phyloP scores from a whole-genome alignment of 2,888 invertebrate species.

The Mycalesis mineus region DNA sequence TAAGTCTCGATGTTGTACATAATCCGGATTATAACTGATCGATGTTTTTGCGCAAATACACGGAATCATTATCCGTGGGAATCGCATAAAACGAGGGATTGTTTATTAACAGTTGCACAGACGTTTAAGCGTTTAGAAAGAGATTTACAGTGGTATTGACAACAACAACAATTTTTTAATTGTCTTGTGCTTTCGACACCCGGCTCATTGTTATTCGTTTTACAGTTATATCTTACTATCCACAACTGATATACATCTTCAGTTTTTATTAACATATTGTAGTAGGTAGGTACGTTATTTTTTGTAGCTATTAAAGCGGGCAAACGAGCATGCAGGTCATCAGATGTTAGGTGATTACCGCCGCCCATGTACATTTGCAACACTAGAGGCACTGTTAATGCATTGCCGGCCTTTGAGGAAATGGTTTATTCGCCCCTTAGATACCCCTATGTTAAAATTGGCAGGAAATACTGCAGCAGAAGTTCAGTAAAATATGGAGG shows the following conservation, averaged over 20 bases:
- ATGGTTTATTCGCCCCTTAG: too few species aligned
- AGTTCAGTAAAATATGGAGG: too few species aligned
- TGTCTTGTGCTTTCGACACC: background rate
- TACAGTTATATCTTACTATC: background rate
- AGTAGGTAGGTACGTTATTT: too few species aligned
- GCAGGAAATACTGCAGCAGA: too few species aligned
- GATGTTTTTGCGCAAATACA: background rate
- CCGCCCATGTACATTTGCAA: too few species aligned
- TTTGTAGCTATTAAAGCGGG: too few species aligned
- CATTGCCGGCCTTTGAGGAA: too few species aligned
- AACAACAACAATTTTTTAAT: background rate
- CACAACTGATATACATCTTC: background rate
- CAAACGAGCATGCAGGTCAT: too few species aligned
- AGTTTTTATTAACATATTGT: background rate
- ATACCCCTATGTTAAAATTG: too few species aligned
- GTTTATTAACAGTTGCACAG: background rate
- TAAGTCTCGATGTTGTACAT: background rate
- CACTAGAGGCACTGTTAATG: too few species aligned
- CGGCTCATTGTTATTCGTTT: background rate
- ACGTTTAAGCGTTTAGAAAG: background rate
- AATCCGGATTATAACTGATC: background rate
- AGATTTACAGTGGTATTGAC: background rate
- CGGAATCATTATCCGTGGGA: slow-evolving; percentile 3
- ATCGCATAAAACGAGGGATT: background rate
- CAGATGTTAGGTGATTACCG: too few species aligned